These are phyloP conservation scores for Lynx canadensis DNA, from an alignment of 2,113 vertebrate genomes.

Conservation along the genomic window DNA sequence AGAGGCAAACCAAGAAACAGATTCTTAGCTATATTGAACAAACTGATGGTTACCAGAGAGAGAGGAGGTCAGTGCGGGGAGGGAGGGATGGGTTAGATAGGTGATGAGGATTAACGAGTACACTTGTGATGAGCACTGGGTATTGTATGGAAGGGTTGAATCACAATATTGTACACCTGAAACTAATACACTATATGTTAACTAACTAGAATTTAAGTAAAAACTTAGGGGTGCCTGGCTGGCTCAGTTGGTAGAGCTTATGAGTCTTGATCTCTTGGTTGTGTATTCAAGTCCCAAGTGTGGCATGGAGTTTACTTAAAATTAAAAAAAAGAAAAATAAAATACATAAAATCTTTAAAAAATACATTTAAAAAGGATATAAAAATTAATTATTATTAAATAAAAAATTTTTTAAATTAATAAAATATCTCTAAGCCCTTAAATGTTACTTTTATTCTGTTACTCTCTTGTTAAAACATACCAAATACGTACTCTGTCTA, in stretches of 20 bases:
- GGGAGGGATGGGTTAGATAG: no score
- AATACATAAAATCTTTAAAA: neutral
- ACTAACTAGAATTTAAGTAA: neutral
- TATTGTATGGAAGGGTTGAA: no score
- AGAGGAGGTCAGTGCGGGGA: no score
- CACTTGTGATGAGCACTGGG: no score
- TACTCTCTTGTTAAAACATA: neutral
- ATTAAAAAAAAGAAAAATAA: neutral
- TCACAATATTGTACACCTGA: neutral
- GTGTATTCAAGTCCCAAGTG: neutral
- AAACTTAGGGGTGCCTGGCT: neutral
- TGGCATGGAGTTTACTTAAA: neutral
- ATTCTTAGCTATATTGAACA: no score
- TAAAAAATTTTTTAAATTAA: neutral
- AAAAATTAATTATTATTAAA: neutral
- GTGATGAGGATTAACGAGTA: no score
- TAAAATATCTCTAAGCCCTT: neutral
- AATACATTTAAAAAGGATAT: neutral
- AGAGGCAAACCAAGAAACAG: no score
- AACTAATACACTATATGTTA: neutral
- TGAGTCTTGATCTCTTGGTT: neutral
- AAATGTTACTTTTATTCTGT: neutral
- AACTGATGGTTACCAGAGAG: no score
- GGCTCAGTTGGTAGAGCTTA: neutral
- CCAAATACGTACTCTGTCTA: neutral